A percentile compares a stretch with the other conserved stretches of the same genome.
Evolutionary conservation across 2,888 invertebrate species (phyloP).

Genomic region (Meliscaeva auricollis): DNA sequence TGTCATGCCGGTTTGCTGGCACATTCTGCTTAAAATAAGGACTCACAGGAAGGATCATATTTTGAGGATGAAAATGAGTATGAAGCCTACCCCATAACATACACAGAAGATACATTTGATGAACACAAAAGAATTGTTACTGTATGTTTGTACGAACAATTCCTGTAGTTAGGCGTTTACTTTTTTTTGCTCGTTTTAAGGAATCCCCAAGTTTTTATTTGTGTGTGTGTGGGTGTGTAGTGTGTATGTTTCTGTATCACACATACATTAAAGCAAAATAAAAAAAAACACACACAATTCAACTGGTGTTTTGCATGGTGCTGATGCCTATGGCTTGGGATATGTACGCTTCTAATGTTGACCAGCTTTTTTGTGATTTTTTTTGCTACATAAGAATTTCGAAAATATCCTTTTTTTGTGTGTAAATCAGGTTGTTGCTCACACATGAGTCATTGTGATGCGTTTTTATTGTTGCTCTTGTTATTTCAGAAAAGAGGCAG

Average conservation of each 20-base stretch:
- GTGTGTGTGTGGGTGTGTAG: no score
- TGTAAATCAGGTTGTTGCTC: constrained; percentile 52
- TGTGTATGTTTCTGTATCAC: neutral
- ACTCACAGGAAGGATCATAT: neutral
- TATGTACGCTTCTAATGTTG: constrained; percentile 30
- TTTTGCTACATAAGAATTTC: constrained; percentile 2
- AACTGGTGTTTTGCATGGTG: constrained; percentile 54
- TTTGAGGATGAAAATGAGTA: neutral
- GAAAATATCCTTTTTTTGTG: constrained; percentile 26
- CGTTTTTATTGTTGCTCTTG: neutral
- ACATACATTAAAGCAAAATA: neutral
- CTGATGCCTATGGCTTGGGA: neutral
- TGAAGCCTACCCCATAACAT: constrained; percentile 2
- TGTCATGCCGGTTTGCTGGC: neutral
- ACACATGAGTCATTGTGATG: constrained; percentile 42
- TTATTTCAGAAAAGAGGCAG: no score
- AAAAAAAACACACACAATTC: constrained; percentile 17
- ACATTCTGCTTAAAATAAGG: neutral
- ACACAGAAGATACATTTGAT: constrained; percentile 47
- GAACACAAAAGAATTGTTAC: constrained; percentile 50
- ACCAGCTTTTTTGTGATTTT: constrained; percentile 15
- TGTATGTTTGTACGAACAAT: constrained; percentile 48
- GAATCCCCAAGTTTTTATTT: neutral
- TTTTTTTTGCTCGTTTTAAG: constrained; percentile 19
- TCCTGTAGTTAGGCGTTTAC: constrained; percentile 60